These are phyloP conservation scores for Chesias legatella DNA, from an alignment of 2,888 invertebrate genomes.

Conservation along the genomic window DNA sequence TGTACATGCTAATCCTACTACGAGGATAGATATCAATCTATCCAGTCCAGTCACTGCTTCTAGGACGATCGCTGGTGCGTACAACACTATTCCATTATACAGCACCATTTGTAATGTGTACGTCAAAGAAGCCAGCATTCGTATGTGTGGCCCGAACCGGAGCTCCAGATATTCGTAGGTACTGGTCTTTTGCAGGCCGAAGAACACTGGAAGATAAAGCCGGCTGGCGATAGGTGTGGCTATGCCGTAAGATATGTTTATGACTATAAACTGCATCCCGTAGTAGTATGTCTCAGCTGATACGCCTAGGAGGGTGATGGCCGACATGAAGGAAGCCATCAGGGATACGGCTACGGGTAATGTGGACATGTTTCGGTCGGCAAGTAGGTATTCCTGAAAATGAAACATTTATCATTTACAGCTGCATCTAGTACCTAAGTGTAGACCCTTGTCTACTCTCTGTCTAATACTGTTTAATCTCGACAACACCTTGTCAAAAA, in stretches of 20 bases:
- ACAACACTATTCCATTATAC: constrained; percentile 95
- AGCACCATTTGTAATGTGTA: constrained; percentile 94
- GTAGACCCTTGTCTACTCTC: too few relatives aligned
- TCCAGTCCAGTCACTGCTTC: constrained; percentile 91
- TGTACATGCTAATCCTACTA: constrained; percentile 89
- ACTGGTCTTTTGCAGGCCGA: constrained; percentile 89
- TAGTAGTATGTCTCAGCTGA: constrained; percentile 92
- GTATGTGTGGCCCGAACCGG: constrained; percentile 88
- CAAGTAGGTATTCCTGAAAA: constrained; percentile 89
- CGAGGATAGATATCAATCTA: constrained; percentile 85
- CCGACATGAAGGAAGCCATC: constrained; percentile 97
- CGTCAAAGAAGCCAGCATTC: constrained; percentile 89
- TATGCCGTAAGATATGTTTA: constrained; percentile 87
- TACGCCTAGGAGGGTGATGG: constrained; percentile 93
- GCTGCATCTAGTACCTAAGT: too few relatives aligned
- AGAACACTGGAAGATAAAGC: constrained; percentile 92
- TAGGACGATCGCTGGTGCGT: constrained; percentile 94
- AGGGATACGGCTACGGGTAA: constrained; percentile 92
- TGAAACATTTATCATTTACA: constrained; percentile 5
- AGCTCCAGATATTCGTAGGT: constrained; percentile 95
- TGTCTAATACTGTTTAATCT: too few relatives aligned
- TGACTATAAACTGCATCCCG: constrained; percentile 89
- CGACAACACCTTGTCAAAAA: too few relatives aligned
- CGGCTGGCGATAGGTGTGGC: constrained; percentile 89
- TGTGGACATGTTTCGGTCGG: constrained; percentile 89